Evolutionary conservation across 92 coral and sea anemone genomes (phyloP).

Genomic region (Desmophyllum pertusum): DNA sequence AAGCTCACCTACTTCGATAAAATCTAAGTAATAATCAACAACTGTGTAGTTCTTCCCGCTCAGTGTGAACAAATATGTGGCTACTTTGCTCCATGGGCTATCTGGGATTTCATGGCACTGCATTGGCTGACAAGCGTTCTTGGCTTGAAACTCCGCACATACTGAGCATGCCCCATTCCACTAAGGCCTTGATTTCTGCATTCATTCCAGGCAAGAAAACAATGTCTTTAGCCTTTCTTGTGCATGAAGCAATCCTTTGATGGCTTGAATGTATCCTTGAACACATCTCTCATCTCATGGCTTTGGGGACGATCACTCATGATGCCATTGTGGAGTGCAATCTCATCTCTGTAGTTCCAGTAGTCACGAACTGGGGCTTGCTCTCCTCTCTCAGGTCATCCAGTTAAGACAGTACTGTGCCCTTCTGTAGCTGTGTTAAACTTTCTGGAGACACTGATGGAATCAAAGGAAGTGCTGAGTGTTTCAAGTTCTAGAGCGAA

Average conservation of each 20-base stretch:
- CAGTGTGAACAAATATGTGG: slow-evolving; percentile 47
- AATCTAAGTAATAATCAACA: slow-evolving; percentile 41
- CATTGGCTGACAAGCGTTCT: slow-evolving; percentile 40
- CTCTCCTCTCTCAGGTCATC: too few relatives aligned
- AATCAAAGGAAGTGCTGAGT: slow-evolving; percentile 25
- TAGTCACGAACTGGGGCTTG: slow-evolving; percentile 44
- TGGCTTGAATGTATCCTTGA: slow-evolving; percentile 53
- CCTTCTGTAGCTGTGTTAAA: too few relatives aligned
- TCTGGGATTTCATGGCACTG: slow-evolving; percentile 44
- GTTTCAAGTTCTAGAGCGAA: slow-evolving; percentile 47
- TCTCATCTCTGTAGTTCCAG: slow-evolving; percentile 56
- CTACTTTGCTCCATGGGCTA: slow-evolving; percentile 49
- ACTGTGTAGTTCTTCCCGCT: slow-evolving; percentile 34
- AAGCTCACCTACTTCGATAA: slow-evolving; percentile 22
- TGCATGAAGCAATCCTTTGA: slow-evolving; percentile 40
- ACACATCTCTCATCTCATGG: slow-evolving; percentile 35
- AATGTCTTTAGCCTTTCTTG: slow-evolving; percentile 49
- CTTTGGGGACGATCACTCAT: slow-evolving; percentile 50
- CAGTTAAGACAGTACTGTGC: slow-evolving; percentile 39
- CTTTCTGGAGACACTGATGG: slow-evolving; percentile 41
- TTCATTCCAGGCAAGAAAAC: slow-evolving; percentile 59
- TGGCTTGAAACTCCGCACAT: slow-evolving; percentile 55
- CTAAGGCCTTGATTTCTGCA: slow-evolving; percentile 49
- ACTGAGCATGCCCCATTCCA: slow-evolving; percentile 43
- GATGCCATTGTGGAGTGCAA: slow-evolving; percentile 51